Conservation (phyloP, 2,113 vertebrate species). For the Zapus hudsonius region DNA sequence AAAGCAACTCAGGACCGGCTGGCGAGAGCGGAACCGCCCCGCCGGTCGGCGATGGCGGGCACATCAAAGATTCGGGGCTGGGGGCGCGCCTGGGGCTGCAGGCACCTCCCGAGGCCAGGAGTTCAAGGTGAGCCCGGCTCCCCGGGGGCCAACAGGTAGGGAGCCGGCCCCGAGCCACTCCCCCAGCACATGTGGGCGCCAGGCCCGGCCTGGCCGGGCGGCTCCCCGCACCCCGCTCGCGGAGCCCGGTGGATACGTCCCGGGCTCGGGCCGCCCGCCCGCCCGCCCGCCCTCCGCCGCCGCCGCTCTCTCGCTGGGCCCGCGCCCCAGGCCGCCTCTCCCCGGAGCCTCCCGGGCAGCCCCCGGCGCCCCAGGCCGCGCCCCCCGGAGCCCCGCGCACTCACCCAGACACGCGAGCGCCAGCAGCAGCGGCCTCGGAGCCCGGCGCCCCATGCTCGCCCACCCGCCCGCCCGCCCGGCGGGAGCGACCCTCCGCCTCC, state of each 20-base stretch:
- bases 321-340: not conserved
- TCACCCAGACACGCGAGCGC: constrained; percentile 79
- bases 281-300: not conserved
- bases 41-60: not conserved
- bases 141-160: constrained; percentile 60
- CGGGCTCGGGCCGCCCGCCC: not conserved
- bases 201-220: constrained; percentile 49
- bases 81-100: not conserved
- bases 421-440: constrained; percentile 75
- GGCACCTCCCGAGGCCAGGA: constrained; percentile 53
- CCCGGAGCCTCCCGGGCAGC: not conserved
- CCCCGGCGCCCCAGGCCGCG: constrained; percentile 73
- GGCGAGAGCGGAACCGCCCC: not conserved
- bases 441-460: constrained; percentile 82
- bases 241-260: not conserved
- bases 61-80: not conserved
- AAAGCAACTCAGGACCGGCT: constrained; percentile 24
- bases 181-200: constrained; percentile 29
- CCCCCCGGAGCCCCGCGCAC: constrained; percentile 36
- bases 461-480: too few species aligned
- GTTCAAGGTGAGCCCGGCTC: constrained; percentile 69
- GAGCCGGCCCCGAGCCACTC: constrained; percentile 57
- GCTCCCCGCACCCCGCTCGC: not conserved
- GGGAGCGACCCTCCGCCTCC: constrained; percentile 52
- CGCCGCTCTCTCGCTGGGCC: too few species aligned